Conservation (phyloP, 2,888 invertebrate species). For the Nysson spinosus region DNA sequence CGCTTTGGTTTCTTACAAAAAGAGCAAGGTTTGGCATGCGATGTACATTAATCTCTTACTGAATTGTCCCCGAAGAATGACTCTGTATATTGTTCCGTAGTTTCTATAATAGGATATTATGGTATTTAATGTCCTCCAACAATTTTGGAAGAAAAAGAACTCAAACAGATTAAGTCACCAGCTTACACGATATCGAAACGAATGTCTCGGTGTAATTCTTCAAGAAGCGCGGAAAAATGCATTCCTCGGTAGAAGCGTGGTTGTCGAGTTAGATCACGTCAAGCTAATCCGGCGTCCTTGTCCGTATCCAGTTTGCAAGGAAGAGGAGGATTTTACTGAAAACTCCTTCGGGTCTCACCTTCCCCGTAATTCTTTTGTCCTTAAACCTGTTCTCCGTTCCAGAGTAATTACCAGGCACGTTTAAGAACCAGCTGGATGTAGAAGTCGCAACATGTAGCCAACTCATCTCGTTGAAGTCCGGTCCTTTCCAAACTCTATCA, state of each 20-base stretch:
- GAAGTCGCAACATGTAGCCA: neutral
- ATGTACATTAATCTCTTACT: no score
- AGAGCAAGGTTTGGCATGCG: no score
- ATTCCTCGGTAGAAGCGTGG: constrained; percentile 6
- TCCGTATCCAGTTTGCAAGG: neutral
- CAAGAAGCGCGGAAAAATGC: constrained; percentile 14
- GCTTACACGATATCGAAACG: neutral
- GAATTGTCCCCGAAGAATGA: no score
- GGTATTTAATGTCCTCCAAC: no score
- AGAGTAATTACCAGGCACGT: neutral
- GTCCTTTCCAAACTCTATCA: neutral
- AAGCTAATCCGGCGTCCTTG: constrained; percentile 7
- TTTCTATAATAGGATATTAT: no score
- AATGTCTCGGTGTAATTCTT: no score
- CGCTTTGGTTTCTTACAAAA: no score
- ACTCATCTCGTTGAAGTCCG: no score
- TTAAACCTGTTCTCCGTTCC: constrained; percentile 27
- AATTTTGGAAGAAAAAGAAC: no score
- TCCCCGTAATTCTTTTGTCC: constrained; percentile 21
- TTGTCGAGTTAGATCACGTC: constrained; percentile 14
- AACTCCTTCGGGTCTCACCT: constrained; percentile 14
- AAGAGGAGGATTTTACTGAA: neutral
- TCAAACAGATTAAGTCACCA: no score
- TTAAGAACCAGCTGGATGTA: neutral
- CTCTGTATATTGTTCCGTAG: no score